Evolutionary conservation across 2,113 vertebrate species (phyloP).

Genomic region (Gymnobelideus leadbeateri): DNA sequence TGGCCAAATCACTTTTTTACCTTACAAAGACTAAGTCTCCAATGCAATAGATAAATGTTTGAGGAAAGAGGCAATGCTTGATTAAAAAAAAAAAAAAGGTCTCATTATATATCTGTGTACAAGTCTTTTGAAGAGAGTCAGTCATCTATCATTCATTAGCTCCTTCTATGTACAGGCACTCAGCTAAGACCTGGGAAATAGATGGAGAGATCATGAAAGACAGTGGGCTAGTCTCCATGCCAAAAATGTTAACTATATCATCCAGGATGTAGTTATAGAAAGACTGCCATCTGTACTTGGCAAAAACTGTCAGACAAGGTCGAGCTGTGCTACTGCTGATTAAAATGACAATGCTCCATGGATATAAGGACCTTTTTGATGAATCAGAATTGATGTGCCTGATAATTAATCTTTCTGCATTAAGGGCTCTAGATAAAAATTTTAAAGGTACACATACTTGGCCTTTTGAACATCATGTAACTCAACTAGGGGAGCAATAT

Average conservation of each 20-base stretch:
- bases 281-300: not conserved
- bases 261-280: not conserved
- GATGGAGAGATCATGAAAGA: not conserved
- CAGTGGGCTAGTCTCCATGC: not conserved
- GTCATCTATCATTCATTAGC: not conserved
- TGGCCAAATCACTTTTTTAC: constrained; percentile 35
- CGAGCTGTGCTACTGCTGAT: not conserved
- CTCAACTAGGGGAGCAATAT: not conserved
- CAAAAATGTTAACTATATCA: not conserved
- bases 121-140: not conserved
- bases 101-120: not conserved
- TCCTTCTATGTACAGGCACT: not conserved
- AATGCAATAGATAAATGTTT: not conserved
- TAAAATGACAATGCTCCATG: not conserved
- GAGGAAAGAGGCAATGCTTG: not conserved
- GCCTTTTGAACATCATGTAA: not conserved
- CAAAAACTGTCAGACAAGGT: not conserved
- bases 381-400: constrained; percentile 1
- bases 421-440: constrained; percentile 25
- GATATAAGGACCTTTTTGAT: not conserved
- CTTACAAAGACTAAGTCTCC: not conserved
- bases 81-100: not conserved
- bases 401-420: not conserved
- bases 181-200: not conserved
- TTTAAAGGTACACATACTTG: not conserved